Percentiles rank a stretch among this genome's conserved stretches.
Conservation (phyloP, 2,797 vertebrate species). For the Vultur gryphus region DNA sequence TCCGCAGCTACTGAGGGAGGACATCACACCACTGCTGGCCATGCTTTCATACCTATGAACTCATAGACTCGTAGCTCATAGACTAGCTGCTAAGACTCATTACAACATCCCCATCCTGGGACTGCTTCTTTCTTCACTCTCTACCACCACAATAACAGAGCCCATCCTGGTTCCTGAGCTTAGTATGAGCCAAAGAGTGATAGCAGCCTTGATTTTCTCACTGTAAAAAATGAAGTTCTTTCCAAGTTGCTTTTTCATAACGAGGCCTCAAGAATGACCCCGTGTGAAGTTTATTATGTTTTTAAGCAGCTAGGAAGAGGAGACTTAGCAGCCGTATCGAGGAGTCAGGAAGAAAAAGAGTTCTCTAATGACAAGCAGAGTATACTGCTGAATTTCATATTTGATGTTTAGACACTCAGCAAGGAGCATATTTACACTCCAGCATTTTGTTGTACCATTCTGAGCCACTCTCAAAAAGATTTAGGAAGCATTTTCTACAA, state of each 20-base stretch:
- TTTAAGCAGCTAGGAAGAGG: neutral
- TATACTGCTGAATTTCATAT: neutral
- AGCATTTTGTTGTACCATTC: neutral
- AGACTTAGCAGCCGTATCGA: neutral
- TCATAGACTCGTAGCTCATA: fast-evolving
- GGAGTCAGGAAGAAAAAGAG: neutral
- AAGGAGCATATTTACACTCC: neutral
- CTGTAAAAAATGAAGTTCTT: neutral
- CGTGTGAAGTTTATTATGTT: neutral
- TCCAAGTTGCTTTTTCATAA: neutral
- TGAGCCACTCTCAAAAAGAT: neutral
- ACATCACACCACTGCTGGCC: neutral
- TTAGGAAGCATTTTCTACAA: neutral
- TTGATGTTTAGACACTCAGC: neutral
- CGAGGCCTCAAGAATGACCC: neutral
- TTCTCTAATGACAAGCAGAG: neutral
- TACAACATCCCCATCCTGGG: neutral
- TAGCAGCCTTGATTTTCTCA: neutral
- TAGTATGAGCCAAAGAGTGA: neutral
- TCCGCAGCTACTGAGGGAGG: neutral
- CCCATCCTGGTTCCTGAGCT: neutral
- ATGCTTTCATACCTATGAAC: neutral
- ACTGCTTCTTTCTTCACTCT: neutral
- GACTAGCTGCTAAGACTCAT: too few relatives aligned
- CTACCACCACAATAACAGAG: neutral